These are phyloP conservation scores for Enteromius mattozi DNA, from an alignment of 2,797 vertebrate genomes.

Conservation along the genomic window DNA sequence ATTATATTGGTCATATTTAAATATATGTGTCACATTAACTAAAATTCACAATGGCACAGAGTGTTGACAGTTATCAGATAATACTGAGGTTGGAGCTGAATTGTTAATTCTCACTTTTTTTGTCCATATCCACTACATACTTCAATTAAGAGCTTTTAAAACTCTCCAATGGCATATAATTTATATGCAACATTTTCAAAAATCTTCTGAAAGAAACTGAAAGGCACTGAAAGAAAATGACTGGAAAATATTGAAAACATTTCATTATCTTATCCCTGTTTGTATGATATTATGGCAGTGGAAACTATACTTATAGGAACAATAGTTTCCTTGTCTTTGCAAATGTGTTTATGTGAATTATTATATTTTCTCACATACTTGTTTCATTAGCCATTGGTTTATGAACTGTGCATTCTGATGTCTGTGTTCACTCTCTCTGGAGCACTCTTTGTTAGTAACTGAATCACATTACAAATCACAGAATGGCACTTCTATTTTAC, in stretches of 20 bases:
- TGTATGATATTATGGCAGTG: neutral
- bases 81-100: too few species aligned
- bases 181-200: neutral
- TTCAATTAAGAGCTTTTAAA: neutral
- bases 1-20: constrained; percentile 18
- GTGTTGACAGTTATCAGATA: neutral
- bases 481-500: constrained; percentile 29
- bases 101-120: constrained; percentile 1
- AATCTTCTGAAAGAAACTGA: neutral
- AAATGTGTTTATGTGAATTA: constrained; percentile 4
- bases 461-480: constrained; percentile 16
- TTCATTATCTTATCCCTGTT: neutral
- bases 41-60: constrained; percentile 6
- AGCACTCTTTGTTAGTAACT: constrained; percentile 29
- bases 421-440: neutral
- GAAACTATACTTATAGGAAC: neutral
- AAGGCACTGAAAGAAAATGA: constrained; percentile 1
- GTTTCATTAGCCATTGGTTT: constrained; percentile 21
- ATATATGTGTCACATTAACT: constrained; percentile 10
- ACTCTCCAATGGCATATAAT: neutral
- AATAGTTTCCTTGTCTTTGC: constrained; percentile 19
- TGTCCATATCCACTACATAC: constrained; percentile 5
- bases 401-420: constrained; percentile 12
- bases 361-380: constrained; percentile 18
- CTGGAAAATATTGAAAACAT: neutral